Conservation (phyloP, 92 coral and sea anemone species). For the Epizoanthus fatuus region DNA sequence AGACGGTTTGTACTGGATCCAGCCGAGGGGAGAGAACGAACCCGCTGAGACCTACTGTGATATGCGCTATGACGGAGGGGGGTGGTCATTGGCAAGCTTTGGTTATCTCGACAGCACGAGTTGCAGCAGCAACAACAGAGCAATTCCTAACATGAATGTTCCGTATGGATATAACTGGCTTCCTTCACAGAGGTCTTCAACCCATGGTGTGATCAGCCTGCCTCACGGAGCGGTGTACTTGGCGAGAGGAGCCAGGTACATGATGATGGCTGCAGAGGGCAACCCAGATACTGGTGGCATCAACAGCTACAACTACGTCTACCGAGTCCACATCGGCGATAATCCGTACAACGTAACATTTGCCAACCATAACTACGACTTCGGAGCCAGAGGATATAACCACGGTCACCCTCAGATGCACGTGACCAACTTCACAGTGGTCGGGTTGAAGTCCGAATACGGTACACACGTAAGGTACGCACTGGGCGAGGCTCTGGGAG, state of each 20-base stretch:
- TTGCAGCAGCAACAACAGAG: conserved; percentile 20
- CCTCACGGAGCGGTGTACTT: conserved; percentile 36
- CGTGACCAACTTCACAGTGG: conserved; percentile 43
- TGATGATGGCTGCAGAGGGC: conserved; percentile 52
- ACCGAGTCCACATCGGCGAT: conserved; percentile 31
- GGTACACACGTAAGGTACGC: conserved; percentile 26
- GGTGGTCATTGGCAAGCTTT: conserved; percentile 67
- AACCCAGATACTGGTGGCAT: conserved; percentile 55
- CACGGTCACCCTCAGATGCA: conserved; percentile 31
- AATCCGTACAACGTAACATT: conserved; percentile 33
- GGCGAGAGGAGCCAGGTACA: conserved; percentile 48
- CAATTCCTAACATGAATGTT: conserved; percentile 53
- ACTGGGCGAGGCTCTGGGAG: conserved; percentile 53
- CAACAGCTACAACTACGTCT: conserved; percentile 35
- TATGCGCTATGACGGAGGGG: conserved; percentile 62
- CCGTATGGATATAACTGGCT: conserved; percentile 51
- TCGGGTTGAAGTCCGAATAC: conserved; percentile 39
- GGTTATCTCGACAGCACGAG: conserved; percentile 43
- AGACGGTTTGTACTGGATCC: conserved; percentile 57
- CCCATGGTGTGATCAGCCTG: conserved; percentile 41
- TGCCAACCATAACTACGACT: conserved; percentile 41
- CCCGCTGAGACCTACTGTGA: conserved; percentile 62
- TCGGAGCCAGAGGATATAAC: conserved; percentile 33
- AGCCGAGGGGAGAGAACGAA: conserved; percentile 40
- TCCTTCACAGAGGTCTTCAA: conserved; percentile 33